Percentiles rank a stretch among this genome's conserved stretches.
phyloP scores from a whole-genome alignment of 2,888 invertebrate species.

The Oxycera nigricornis region DNA sequence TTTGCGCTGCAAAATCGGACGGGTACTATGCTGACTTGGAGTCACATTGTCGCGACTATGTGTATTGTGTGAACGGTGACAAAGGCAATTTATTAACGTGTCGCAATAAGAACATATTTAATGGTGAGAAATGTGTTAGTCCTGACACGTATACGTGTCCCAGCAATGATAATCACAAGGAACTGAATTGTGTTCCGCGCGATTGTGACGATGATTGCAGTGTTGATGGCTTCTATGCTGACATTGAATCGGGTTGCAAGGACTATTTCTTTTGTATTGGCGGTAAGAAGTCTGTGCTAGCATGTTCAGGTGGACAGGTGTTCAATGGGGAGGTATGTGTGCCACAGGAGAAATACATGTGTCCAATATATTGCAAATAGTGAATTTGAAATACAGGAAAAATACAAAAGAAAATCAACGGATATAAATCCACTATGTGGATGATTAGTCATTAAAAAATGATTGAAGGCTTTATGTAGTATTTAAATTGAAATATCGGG shows the following conservation, averaged over 20 bases:
- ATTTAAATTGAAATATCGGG: not conserved
- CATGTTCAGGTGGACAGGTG: constrained; percentile 63
- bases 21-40: constrained; percentile 67
- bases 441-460: constrained; percentile 27
- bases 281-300: constrained; percentile 64
- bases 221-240: constrained; percentile 66
- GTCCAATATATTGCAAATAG: constrained; percentile 51
- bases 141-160: constrained; percentile 62
- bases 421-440: constrained; percentile 31
- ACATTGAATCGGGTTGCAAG: constrained; percentile 62
- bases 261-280: constrained; percentile 68
- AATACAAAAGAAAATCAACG: not conserved
- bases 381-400: not conserved
- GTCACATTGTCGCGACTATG: constrained; percentile 67
- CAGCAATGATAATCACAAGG: constrained; percentile 55
- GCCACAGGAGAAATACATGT: constrained; percentile 52
- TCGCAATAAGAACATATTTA: constrained; percentile 66
- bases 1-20: constrained; percentile 64
- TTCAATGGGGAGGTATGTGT: constrained; percentile 70
- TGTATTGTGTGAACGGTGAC: constrained; percentile 67
- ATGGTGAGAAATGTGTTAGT: constrained; percentile 67
- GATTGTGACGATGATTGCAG: constrained; percentile 51
- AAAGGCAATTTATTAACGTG: constrained; percentile 66
- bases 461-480: constrained; percentile 29
- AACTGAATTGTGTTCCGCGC: constrained; percentile 54